Evolutionary conservation across 2,888 invertebrate genomes (phyloP).

Genomic region (Oscheius myriophilus): DNA sequence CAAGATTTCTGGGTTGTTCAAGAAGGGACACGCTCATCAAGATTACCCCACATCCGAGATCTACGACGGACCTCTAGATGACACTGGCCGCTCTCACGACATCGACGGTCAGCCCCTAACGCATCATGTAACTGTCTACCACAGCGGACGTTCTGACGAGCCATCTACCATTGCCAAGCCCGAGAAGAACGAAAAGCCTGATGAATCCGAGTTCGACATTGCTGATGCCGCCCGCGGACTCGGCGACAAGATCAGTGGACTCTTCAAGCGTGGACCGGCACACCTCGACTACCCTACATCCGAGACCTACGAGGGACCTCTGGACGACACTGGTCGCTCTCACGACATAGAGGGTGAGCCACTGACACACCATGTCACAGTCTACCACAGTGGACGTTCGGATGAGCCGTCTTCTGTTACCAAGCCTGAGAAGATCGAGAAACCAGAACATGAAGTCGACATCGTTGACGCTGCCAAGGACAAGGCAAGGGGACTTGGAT

Average conservation of each 20-base stretch:
- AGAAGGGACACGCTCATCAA: conserved; percentile 44
- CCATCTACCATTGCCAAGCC: not conserved
- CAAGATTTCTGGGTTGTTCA: conserved; percentile 48
- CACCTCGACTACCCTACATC: conserved; percentile 53
- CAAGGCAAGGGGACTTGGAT: conserved; percentile 20
- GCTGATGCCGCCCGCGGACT: conserved; percentile 17
- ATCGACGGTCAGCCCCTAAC: conserved; percentile 36
- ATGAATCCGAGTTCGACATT: conserved; percentile 10
- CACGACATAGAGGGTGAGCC: conserved; percentile 35
- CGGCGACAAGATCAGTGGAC: conserved; percentile 44
- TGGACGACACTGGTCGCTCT: conserved; percentile 26
- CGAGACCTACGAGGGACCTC: conserved; percentile 36
- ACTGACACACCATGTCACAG: conserved; percentile 37
- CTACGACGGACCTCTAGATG: conserved; percentile 39
- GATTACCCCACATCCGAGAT: conserved; percentile 46
- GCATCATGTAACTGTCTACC: conserved; percentile 41
- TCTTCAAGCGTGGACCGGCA: conserved; percentile 48
- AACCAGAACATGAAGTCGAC: not conserved
- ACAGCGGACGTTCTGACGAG: conserved; percentile 36
- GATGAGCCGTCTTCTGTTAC: conserved; percentile 20
- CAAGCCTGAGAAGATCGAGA: conserved; percentile 1
- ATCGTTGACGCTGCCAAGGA: conserved; percentile 1
- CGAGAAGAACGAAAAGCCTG: conserved; percentile 14
- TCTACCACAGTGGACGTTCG: conserved; percentile 39
- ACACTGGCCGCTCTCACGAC: conserved; percentile 19